Percentiles rank a stretch among this genome's conserved stretches.
Conservation (phyloP, 2,888 invertebrate genomes). For the Chirona hameri region DNA sequence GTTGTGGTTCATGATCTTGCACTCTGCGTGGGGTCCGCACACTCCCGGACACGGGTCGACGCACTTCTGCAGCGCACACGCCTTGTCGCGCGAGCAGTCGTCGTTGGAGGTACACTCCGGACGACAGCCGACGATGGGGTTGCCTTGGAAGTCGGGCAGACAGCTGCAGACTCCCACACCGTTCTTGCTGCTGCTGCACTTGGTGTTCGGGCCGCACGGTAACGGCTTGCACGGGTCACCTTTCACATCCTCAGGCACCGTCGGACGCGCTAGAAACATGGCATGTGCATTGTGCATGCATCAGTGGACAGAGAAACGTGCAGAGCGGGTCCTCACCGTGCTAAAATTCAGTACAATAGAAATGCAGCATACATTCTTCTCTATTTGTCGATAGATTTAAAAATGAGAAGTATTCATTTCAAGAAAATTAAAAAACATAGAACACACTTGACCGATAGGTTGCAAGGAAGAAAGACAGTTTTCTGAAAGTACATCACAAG, state of each 20-base stretch:
- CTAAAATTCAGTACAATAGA: neutral
- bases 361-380: neutral
- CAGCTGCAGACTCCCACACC: constrained; percentile 64
- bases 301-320: neutral
- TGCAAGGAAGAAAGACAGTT: too few relatives aligned
- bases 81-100: constrained; percentile 70
- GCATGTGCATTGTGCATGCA: neutral
- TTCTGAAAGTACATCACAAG: too few relatives aligned
- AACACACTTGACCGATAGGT: too few relatives aligned
- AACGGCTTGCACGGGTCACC: constrained; percentile 38
- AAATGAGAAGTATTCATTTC: too few relatives aligned
- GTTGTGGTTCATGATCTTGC: constrained; percentile 41
- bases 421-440: too few relatives aligned
- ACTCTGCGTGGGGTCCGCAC: constrained; percentile 50
- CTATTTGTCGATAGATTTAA: too few relatives aligned
- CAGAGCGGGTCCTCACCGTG: neutral
- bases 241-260: neutral
- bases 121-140: constrained; percentile 56
- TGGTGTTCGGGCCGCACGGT: constrained; percentile 62
- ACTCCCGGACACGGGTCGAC: constrained; percentile 59
- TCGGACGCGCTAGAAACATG: neutral
- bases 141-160: constrained; percentile 58
- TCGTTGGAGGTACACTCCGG: constrained; percentile 79
- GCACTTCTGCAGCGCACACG: constrained; percentile 68
- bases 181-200: constrained; percentile 44